Evolutionary conservation across 2,113 vertebrate genomes (phyloP).

Genomic region (Xiphorhynchus elegans): DNA sequence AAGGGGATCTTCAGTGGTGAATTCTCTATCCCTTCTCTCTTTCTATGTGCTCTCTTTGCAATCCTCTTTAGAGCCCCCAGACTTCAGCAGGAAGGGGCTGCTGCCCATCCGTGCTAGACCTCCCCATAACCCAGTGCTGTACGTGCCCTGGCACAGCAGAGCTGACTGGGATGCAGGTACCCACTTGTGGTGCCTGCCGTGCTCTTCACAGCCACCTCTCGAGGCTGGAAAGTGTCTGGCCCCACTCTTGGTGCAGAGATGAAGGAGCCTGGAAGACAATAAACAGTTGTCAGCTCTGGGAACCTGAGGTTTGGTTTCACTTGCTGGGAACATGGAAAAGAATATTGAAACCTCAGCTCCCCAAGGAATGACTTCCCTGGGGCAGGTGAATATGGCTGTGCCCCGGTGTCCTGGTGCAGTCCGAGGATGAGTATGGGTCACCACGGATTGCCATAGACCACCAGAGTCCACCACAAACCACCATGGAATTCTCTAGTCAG

Average conservation of each 20-base stretch:
- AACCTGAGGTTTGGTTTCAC: not conserved
- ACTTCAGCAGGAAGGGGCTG: not conserved
- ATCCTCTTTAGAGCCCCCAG: not conserved
- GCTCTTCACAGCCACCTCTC: not conserved
- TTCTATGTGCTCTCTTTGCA: not conserved
- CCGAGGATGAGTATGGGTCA: no score
- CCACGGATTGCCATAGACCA: no score
- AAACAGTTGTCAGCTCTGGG: not conserved
- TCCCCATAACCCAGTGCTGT: rapidly evolving
- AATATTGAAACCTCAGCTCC: not conserved
- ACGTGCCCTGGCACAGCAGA: rapidly evolving
- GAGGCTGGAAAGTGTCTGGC: not conserved
- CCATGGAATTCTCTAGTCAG: not conserved
- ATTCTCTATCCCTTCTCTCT: not conserved
- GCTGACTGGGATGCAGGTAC: rapidly evolving
- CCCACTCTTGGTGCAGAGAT: not conserved
- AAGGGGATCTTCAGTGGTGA: not conserved
- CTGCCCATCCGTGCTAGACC: not conserved
- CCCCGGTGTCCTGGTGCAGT: not conserved
- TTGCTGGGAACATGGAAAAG: not conserved
- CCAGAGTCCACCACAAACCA: no score
- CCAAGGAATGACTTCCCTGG: rapidly evolving
- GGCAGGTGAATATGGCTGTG: rapidly evolving
- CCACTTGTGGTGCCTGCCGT: rapidly evolving
- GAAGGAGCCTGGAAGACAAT: not conserved